Base-by-base conservation (phyloP, 1,140 invertebrate species). In the Lordiphosa clarofinis region DNA sequence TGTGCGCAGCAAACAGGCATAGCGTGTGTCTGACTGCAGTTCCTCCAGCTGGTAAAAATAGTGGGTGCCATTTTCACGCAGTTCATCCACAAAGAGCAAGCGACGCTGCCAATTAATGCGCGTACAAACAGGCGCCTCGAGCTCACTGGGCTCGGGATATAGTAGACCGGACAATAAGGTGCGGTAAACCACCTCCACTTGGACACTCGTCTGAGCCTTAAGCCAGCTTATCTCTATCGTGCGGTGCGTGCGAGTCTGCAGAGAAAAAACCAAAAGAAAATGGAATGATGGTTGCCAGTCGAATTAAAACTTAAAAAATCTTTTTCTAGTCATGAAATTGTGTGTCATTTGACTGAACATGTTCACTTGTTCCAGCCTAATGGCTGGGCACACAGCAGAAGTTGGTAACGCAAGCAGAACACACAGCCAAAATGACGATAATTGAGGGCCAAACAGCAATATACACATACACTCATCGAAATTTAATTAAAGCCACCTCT, bases 61-160 rank as follows among this genome's bases (percentile, higher is more conserved):
- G 38, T 88, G 56, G 1, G 86, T 87, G 6, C 53, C 68, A 43
- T 88, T 88, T 0, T 60, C 44, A 0, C 21, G 9, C 4, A 88
- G 63, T n/a, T 88, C 66, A n/a, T 81, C 70, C 1, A 35, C 35
- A 35, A 88, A 87, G 3, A 84, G 50, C 19, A 86, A 24, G 13
- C 49, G 46, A 3, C 86, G 70, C 19, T 71, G 43, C 86, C 86
- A 88, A 56, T 84, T 73, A 6, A 86, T 73, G 4, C 86, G 65
- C 4, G 66, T 75, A 15, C 86, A 88, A 1, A 88, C 53, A 0
- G 73, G 71, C 1, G 70, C 75, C 24, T 88, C 86, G 4, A 88
- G 19, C 11, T 88, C 86, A 33, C 69, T 82, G 8, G 52, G 39
- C 7, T 86, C 62, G 1, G 52, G 24, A 43, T 62, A 44, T 1